Evolutionary conservation across 2,113 vertebrate species (phyloP).

Genomic region (Chaetorhynchus papuensis): DNA sequence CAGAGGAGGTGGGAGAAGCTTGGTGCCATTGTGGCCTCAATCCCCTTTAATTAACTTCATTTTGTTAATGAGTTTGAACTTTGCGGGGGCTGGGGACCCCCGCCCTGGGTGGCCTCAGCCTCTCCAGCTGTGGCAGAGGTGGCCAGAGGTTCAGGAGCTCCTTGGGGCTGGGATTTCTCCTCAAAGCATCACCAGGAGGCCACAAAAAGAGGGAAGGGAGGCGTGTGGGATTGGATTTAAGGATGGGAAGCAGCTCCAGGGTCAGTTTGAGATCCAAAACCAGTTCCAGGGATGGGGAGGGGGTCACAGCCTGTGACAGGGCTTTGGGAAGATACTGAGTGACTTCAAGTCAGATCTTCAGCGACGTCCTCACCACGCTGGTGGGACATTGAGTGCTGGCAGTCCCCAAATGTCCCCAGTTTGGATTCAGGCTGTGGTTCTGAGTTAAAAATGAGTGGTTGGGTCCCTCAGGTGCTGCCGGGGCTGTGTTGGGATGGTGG

Average conservation of each 20-base stretch:
- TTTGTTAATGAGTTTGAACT: not conserved
- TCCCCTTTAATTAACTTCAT: not conserved
- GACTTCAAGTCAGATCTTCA: not conserved
- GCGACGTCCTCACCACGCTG: not conserved
- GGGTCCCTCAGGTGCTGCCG: not conserved
- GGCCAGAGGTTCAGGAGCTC: not conserved
- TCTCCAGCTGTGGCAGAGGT: not conserved
- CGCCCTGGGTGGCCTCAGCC: not conserved
- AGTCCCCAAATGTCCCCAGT: not conserved
- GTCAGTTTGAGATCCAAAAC: not conserved
- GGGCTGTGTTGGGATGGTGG: fast-evolving
- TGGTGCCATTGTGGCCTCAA: not conserved
- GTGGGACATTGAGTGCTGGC: not conserved
- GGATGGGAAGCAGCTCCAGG: not conserved
- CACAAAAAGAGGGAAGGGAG: not conserved
- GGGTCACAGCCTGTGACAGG: not conserved
- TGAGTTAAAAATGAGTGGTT: not conserved
- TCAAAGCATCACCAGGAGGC: not conserved
- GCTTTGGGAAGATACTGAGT: not conserved
- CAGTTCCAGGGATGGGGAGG: not conserved
- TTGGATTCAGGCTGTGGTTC: fast-evolving
- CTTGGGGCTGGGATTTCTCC: not conserved
- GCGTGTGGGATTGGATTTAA: not conserved
- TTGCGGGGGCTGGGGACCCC: not conserved
- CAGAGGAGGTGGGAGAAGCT: too few relatives aligned